Base-by-base conservation (phyloP, 2,797 vertebrate genomes). In the Brachymystax lenok region DNA sequence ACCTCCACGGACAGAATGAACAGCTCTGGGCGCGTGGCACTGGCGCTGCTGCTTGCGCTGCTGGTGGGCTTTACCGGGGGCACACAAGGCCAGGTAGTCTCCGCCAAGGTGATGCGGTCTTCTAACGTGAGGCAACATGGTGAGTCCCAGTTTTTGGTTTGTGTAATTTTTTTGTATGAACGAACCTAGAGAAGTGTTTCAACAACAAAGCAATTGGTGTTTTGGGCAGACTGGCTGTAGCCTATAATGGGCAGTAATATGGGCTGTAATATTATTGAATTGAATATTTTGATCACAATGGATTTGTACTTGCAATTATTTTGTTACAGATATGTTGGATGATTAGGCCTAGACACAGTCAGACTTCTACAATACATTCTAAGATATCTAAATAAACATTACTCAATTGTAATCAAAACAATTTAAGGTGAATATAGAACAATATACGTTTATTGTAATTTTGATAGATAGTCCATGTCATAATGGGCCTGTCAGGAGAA, bases 81-180 rank as follows among this genome's bases (percentile, higher is more conserved):
- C 64, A 74, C 63, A 27, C 74, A 66, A 56, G 81, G 87, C 80
- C 88, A 91, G 75, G 87, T 92, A 68, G 78, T 89, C 72, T 89
- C 84, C 14, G 85, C 82, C 74, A 92, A 50, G 85, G 89, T 89
- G 70, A 71, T 91, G 59, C 87, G 90, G 67, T 82, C 91, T 5
- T 82, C 91, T 6, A 93, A 87, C 90, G 64, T 75, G 68, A 90
- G 92, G 68, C 89, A 88, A 76, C 90, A 92, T 61, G 94, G 94
- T 94, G 78, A 94, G 69, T 63, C 30, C 71, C 71, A 17, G 21
- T 71, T 16, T 19, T 30, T 68, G 35, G 14, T 10, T 16, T 7
- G 33, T 40, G 5, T 1, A 10, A 27, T 63, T 63, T 0, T 24
- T 24, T 64, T 63, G 5, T 24, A 63, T 63, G 19, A 21, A 21